Conservation (phyloP, 37 sponge, comb jelly and placozoan genomes). For the Haliclona indistincta region DNA sequence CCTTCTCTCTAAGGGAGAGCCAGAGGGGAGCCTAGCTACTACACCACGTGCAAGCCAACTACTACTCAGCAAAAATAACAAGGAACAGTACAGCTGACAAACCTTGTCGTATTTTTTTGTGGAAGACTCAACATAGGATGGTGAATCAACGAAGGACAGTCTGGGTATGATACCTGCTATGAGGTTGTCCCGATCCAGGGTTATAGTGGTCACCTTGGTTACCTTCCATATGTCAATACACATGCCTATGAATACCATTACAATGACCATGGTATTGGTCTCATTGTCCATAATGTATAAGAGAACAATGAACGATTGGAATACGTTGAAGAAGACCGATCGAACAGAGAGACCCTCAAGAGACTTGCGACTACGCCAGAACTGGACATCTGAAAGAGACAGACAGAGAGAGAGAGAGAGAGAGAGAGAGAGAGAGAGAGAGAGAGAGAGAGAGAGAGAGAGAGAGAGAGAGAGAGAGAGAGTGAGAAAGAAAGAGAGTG, state of each 20-base stretch:
- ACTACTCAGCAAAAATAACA: neutral
- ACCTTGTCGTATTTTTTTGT: constrained; percentile 95
- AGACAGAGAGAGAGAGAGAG: constrained; percentile 40
- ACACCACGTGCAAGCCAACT: neutral
- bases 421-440: constrained; percentile 45
- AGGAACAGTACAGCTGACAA: neutral
- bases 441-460: constrained; percentile 45
- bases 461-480: constrained; percentile 45
- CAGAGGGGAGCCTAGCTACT: too few species aligned
- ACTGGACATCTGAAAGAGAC: constrained; percentile 88
- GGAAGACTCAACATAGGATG: constrained; percentile 88
- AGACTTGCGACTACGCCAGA: constrained; percentile 89
- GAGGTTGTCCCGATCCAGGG: constrained; percentile 60
- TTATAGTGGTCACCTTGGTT: constrained; percentile 88
- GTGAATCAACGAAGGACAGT: constrained; percentile 65
- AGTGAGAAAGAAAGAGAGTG: constrained; percentile 20
- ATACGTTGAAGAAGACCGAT: constrained; percentile 91
- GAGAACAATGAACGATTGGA: constrained; percentile 92
- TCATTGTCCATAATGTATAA: constrained; percentile 98
- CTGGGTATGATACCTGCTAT: constrained; percentile 79
- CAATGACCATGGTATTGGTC: constrained; percentile 88
- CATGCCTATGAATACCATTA: constrained; percentile 81
- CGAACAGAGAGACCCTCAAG: constrained; percentile 95
- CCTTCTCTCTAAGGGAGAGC: too few species aligned
- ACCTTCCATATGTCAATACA: constrained; percentile 96